These are phyloP conservation scores for Harpalus rubripes DNA, from an alignment of 2,888 invertebrate genomes.

Conservation along the genomic window DNA sequence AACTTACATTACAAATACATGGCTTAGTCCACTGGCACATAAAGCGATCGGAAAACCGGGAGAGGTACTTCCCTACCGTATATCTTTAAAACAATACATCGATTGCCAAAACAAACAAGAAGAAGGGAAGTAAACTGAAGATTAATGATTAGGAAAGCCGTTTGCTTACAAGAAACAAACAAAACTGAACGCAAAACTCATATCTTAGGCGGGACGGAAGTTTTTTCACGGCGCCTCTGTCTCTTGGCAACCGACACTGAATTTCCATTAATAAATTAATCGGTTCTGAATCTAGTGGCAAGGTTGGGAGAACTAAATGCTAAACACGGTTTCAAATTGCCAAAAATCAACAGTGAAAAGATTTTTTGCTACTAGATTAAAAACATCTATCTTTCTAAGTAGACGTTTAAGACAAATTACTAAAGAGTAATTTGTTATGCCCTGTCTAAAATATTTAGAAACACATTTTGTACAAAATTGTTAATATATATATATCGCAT, in stretches of 20 bases:
- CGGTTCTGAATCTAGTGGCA: slow-evolving; percentile 54
- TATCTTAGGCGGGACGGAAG: slow-evolving; percentile 55
- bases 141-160: slow-evolving; percentile 57
- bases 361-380: background rate
- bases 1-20: slow-evolving; percentile 3
- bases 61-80: slow-evolving; percentile 45
- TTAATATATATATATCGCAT: no score
- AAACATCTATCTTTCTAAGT: background rate
- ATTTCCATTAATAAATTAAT: slow-evolving; percentile 66
- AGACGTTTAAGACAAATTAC: background rate
- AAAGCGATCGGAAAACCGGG: slow-evolving; percentile 37
- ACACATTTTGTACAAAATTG: background rate
- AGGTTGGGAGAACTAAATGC: slow-evolving; percentile 41
- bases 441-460: background rate
- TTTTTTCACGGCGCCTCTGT: slow-evolving; percentile 59
- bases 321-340: slow-evolving; percentile 38
- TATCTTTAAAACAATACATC: slow-evolving; percentile 59
- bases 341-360: background rate
- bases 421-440: background rate
- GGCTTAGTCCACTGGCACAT: slow-evolving; percentile 38
- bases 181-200: slow-evolving; percentile 55
- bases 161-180: slow-evolving; percentile 56
- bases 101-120: slow-evolving; percentile 63
- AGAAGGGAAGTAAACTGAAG: slow-evolving; percentile 54
- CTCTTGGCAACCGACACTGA: slow-evolving; percentile 62